These are phyloP conservation scores for Heliconius melpomene DNA, from an alignment of 1,140 invertebrate species.

Conservation along the genomic window DNA sequence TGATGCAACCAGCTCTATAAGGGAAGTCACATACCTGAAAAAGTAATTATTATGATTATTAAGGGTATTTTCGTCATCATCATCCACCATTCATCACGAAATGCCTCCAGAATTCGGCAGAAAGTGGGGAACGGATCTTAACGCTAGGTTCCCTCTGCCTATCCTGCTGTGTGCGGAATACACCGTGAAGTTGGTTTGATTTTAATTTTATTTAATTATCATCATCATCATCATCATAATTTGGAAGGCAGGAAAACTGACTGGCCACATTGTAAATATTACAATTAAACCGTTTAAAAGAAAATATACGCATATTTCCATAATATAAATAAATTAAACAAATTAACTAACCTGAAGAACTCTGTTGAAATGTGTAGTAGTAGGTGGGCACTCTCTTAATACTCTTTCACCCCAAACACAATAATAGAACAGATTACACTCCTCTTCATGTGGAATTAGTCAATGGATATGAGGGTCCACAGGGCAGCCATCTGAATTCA, in stretches of 20 bases:
- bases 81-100: too few relatives aligned
- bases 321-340: neutral
- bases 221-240: too few relatives aligned
- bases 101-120: too few relatives aligned
- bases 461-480: conserved; percentile 59
- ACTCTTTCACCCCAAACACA: conserved; percentile 79
- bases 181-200: too few relatives aligned
- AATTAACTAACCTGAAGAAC: conserved; percentile 52
- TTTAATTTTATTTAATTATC: too few relatives aligned
- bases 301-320: neutral
- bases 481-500: conserved; percentile 62
- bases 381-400: conserved; percentile 75
- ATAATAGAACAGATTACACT: conserved; percentile 83
- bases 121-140: too few relatives aligned
- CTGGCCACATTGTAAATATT: too few relatives aligned
- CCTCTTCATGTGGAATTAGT: conserved; percentile 74
- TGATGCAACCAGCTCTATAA: conserved; percentile 46
- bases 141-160: too few relatives aligned
- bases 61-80: too few relatives aligned
- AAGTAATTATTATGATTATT: neutral
- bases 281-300: too few relatives aligned
- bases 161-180: too few relatives aligned
- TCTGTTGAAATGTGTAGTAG: conserved; percentile 83
- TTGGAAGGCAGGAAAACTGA: too few relatives aligned
- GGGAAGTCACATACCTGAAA: conserved; percentile 60